Evolutionary conservation across 37 sponge, comb jelly and placozoan genomes (phyloP).

Genomic region (Oopsacas minuta): DNA sequence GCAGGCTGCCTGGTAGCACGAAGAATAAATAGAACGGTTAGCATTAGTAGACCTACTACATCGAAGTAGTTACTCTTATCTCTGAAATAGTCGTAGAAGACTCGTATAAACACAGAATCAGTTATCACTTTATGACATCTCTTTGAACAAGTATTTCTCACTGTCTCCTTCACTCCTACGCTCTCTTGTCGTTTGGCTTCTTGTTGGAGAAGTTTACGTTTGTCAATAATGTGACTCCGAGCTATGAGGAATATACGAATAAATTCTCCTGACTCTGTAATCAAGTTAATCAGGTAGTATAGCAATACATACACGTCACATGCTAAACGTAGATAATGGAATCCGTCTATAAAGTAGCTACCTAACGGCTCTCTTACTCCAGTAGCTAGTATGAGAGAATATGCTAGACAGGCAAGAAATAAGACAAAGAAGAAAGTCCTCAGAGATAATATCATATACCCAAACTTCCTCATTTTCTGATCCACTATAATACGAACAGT

Average conservation of each 20-base stretch:
- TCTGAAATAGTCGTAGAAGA: constrained; percentile 13
- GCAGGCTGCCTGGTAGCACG: neutral
- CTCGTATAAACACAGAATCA: neutral
- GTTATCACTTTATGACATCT: neutral
- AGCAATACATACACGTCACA: neutral
- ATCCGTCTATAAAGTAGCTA: neutral
- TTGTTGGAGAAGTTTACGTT: neutral
- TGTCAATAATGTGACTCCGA: neutral
- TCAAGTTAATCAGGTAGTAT: neutral
- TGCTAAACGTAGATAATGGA: neutral
- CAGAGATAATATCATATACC: neutral
- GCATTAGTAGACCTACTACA: neutral
- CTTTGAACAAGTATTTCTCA: neutral
- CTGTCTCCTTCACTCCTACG: neutral
- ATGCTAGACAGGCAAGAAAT: neutral
- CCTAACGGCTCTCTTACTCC: neutral
- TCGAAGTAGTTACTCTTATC: neutral
- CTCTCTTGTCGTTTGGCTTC: neutral
- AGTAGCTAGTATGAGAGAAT: neutral
- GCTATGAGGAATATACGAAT: neutral
- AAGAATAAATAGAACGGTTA: neutral
- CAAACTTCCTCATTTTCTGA: neutral
- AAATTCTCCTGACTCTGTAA: neutral
- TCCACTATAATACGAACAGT: neutral
- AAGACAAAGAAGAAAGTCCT: neutral